phyloP scores from a whole-genome alignment of 2,113 vertebrate genomes.

The Ibidorhyncha struthersii region DNA sequence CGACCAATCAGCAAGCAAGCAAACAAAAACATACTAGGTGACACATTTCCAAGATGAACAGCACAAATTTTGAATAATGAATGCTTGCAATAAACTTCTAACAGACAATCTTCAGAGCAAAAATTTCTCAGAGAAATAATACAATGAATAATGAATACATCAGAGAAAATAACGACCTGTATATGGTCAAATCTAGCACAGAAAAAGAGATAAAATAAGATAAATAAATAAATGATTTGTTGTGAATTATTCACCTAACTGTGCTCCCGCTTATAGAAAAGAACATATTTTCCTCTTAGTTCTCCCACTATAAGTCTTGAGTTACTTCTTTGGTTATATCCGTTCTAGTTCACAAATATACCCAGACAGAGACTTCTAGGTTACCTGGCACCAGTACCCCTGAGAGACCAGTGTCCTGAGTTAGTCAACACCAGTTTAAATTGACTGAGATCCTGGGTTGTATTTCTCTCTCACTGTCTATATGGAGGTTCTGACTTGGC shows the following conservation, averaged over 20 bases:
- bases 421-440: not conserved
- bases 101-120: not conserved
- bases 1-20: not conserved
- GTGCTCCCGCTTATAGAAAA: not conserved
- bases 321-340: not conserved
- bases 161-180: not conserved
- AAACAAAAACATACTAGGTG: not conserved
- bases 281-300: not conserved
- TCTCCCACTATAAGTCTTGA: not conserved
- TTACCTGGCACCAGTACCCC: not conserved
- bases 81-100: constrained; percentile 2
- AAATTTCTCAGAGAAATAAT: not conserved
- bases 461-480: not conserved
- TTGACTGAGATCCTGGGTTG: not conserved
- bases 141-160: not conserved
- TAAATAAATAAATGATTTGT: not conserved
- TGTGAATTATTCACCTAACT: not conserved
- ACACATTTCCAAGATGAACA: not conserved
- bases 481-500: not conserved
- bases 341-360: not conserved
- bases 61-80: not conserved
- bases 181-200: not conserved
- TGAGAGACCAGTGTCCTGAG: not conserved
- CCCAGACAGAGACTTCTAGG: not conserved
- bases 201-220: not conserved